phyloP scores from a whole-genome alignment of 2,888 invertebrate genomes.

The Danaus chrysippus region DNA sequence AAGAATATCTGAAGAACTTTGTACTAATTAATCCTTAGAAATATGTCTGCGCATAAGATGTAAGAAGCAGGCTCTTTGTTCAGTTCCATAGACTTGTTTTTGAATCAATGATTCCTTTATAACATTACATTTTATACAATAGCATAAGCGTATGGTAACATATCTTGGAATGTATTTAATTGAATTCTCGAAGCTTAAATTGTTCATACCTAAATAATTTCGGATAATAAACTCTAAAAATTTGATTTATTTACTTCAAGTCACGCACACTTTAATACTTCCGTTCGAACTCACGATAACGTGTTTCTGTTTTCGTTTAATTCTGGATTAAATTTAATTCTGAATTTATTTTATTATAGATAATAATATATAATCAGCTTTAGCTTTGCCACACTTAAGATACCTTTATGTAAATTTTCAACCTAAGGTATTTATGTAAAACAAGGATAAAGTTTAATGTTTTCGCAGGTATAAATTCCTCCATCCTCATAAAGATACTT shows the following conservation, averaged over 20 bases:
- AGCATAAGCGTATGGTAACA: background rate
- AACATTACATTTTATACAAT: background rate
- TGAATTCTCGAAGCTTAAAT: constrained; percentile 13
- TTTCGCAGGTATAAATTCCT: constrained; percentile 2
- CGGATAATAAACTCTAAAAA: constrained; percentile 51
- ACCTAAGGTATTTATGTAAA: constrained; percentile 1
- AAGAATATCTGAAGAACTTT: too few species aligned
- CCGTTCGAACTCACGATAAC: constrained; percentile 17
- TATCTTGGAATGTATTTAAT: too few species aligned
- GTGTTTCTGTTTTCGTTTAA: background rate
- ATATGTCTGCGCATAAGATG: too few species aligned
- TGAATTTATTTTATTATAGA: background rate
- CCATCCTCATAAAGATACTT: background rate
- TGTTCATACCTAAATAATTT: constrained; percentile 50
- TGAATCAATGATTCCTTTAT: too few species aligned
- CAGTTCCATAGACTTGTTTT: too few species aligned
- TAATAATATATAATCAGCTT: background rate
- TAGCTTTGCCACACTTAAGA: background rate
- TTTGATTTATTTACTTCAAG: constrained; percentile 46
- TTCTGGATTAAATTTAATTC: background rate
- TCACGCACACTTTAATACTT: constrained; percentile 31
- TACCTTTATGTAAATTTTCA: background rate
- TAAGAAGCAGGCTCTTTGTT: too few species aligned
- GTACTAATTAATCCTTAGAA: too few species aligned
- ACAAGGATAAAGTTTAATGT: background rate